Evolutionary conservation across 35 echinoderm and acorn worm genomes (phyloP).

Genomic region (Chiridota heheva): DNA sequence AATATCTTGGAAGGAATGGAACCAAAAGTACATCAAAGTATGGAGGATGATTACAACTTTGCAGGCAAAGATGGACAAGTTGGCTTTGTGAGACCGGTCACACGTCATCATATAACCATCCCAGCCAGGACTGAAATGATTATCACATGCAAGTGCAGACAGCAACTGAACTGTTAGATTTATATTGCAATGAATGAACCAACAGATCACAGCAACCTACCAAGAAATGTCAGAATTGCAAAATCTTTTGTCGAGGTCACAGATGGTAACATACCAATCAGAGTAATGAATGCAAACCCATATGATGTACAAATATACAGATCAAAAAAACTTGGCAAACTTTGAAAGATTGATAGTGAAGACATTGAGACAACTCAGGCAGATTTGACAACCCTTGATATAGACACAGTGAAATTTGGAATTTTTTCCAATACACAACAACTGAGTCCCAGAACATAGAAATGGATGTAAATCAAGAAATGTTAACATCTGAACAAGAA

Average conservation of each 20-base stretch:
- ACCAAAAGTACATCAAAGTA: too few relatives aligned
- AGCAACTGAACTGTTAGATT: too few relatives aligned
- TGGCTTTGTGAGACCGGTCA: too few relatives aligned
- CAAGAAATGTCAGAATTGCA: slow-evolving; percentile 22
- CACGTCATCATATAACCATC: too few relatives aligned
- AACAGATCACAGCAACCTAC: slow-evolving; percentile 10
- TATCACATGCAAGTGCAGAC: too few relatives aligned
- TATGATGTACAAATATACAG: not conserved
- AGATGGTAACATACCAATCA: slow-evolving; percentile 18
- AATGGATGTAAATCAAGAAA: not conserved
- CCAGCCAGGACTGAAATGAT: too few relatives aligned
- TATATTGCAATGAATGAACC: too few relatives aligned
- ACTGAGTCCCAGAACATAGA: not conserved
- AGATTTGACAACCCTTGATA: not conserved
- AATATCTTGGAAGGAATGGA: too few relatives aligned
- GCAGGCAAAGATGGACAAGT: too few relatives aligned
- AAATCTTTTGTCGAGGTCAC: not conserved
- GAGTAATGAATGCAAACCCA: slow-evolving; percentile 37
- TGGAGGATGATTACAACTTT: too few relatives aligned
- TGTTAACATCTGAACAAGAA: not conserved
- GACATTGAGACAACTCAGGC: not conserved
- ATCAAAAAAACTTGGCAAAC: slow-evolving; percentile 5
- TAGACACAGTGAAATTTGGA: not conserved
- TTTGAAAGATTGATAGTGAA: slow-evolving; percentile 18
- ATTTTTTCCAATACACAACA: too few relatives aligned